phyloP scores from a whole-genome alignment of 2,888 invertebrate species.

The Eucriotettix oculatus region DNA sequence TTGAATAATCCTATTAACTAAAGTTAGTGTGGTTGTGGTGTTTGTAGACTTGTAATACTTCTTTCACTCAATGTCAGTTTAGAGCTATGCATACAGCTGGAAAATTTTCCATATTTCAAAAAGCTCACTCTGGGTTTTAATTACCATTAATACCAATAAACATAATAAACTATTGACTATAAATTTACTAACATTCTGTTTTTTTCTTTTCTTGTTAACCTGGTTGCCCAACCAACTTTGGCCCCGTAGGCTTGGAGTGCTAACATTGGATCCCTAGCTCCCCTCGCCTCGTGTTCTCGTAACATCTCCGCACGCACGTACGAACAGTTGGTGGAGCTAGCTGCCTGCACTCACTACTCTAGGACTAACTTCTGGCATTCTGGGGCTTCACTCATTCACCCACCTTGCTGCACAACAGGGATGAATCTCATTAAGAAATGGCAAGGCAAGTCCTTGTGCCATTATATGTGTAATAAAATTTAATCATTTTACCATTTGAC shows the following conservation, averaged over 20 bases:
- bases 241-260: constrained; percentile 53
- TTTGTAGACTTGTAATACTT: not conserved
- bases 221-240: constrained; percentile 30
- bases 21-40: not conserved
- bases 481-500: no score
- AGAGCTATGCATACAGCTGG: not conserved
- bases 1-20: not conserved
- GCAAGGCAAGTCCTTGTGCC: no score
- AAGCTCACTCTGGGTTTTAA: constrained; percentile 6
- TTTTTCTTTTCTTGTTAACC: constrained; percentile 46
- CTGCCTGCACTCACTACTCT: constrained; percentile 5
- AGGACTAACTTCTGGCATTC: constrained; percentile 4
- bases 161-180: constrained; percentile 10
- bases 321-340: constrained; percentile 10
- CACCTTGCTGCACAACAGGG: not conserved
- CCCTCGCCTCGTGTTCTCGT: constrained; percentile 10
- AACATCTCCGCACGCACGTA: constrained; percentile 14
- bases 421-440: no score
- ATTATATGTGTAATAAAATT: no score
- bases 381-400: constrained; percentile 5
- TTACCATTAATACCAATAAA: constrained; percentile 12
- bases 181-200: constrained; percentile 47
- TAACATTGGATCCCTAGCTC: constrained; percentile 29
- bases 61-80: not conserved
- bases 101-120: not conserved